phyloP scores from a whole-genome alignment of 2,888 invertebrate genomes.

The Drosophila meridionalis region DNA sequence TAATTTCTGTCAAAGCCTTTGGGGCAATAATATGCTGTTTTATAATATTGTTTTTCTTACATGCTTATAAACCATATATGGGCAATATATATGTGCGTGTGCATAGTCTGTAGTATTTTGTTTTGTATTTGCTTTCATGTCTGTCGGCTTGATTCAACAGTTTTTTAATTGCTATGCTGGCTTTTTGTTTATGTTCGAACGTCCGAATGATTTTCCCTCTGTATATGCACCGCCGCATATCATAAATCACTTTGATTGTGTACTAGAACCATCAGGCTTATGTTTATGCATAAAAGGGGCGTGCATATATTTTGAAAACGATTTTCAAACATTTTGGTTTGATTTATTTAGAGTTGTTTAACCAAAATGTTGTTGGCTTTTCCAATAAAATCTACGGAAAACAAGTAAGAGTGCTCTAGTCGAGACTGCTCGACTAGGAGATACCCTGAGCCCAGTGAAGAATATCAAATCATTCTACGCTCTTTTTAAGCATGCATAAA shows the following conservation, averaged over 20 bases:
- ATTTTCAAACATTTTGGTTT: conserved; percentile 42
- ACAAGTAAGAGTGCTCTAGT: too few relatives aligned
- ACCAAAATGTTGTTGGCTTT: conserved; percentile 4
- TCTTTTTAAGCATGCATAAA: too few relatives aligned
- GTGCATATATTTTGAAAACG: conserved; percentile 63
- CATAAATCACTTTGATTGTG: conserved; percentile 56
- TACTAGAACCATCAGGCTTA: conserved; percentile 19
- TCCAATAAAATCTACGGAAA: not conserved
- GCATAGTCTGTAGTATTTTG: conserved; percentile 29
- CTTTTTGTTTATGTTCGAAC: conserved; percentile 47
- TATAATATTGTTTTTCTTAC: conserved; percentile 16
- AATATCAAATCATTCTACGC: too few relatives aligned
- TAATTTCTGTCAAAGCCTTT: conserved; percentile 62
- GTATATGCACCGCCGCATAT: conserved; percentile 44
- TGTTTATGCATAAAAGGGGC: conserved; percentile 41
- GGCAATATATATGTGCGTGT: not conserved
- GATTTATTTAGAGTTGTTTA: conserved; percentile 45
- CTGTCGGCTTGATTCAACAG: conserved; percentile 68
- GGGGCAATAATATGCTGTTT: conserved; percentile 40
- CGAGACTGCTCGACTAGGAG: too few relatives aligned
- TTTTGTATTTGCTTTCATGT: conserved; percentile 48
- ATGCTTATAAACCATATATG: conserved; percentile 4
- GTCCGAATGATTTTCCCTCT: conserved; percentile 50
- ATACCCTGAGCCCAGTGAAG: too few relatives aligned
- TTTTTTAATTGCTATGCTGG: conserved; percentile 71